These are phyloP conservation scores for Sebastes oblongus DNA, from an alignment of 2,797 vertebrate genomes.

Conservation along the genomic window DNA sequence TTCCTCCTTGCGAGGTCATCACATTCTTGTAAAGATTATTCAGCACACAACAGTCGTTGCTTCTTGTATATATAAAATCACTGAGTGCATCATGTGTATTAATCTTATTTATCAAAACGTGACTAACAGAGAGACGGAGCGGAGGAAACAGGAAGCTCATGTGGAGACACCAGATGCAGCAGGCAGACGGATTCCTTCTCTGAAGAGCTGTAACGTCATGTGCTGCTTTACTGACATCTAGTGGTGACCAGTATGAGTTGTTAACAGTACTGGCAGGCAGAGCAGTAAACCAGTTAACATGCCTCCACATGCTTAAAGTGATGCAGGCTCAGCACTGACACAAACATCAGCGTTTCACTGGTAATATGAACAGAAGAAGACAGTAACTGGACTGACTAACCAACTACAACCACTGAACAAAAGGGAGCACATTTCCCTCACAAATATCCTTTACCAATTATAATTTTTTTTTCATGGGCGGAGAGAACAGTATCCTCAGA, in stretches of 20 bases:
- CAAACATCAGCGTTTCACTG: neutral
- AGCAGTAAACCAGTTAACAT: neutral
- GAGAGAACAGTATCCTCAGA: neutral
- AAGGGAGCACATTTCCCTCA: neutral
- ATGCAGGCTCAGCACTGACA: neutral
- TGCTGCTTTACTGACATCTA: constrained; percentile 44
- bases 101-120: constrained; percentile 18
- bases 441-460: neutral
- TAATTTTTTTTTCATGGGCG: neutral
- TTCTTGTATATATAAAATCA: neutral
- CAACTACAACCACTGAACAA: neutral
- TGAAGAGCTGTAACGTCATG: neutral
- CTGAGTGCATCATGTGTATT: neutral
- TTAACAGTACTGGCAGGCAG: neutral
- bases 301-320: neutral
- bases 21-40: constrained; percentile 1
- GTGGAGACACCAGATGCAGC: constrained; percentile 36
- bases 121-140: constrained; percentile 8
- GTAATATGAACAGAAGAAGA: neutral
- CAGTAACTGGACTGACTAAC: neutral
- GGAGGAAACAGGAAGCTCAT: constrained; percentile 23
- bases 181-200: neutral
- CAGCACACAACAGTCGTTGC: neutral
- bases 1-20: neutral
- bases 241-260: neutral